Conservation (phyloP, 2,888 invertebrate genomes). For the Endomychus coccineus region DNA sequence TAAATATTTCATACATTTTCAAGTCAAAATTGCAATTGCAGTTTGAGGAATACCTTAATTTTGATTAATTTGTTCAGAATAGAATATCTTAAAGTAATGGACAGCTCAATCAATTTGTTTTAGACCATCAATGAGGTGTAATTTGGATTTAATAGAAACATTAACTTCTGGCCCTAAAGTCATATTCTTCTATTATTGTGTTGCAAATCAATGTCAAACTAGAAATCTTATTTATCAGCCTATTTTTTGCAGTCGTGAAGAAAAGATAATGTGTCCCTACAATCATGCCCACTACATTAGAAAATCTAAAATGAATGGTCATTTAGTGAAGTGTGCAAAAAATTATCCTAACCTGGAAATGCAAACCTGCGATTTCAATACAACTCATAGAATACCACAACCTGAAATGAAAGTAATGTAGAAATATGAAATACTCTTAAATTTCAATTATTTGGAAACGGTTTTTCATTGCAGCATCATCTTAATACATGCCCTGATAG, state of each 20-base stretch:
- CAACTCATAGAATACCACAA: slow-evolving; percentile 47
- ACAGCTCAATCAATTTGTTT: too few species aligned
- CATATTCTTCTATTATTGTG: too few species aligned
- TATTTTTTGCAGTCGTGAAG: slow-evolving; percentile 27
- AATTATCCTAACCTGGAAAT: slow-evolving; percentile 42
- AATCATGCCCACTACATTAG: slow-evolving; percentile 49
- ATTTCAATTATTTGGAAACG: not conserved
- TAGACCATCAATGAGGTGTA: too few species aligned
- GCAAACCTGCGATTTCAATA: slow-evolving; percentile 51
- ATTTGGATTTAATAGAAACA: too few species aligned
- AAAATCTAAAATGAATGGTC: slow-evolving; percentile 48
- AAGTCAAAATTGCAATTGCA: too few species aligned
- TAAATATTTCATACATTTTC: too few species aligned
- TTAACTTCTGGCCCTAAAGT: too few species aligned
- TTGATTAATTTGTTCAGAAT: too few species aligned
- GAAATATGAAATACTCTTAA: not conserved
- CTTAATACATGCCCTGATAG: slow-evolving; percentile 27
- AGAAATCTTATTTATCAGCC: too few species aligned
- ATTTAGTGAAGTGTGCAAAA: slow-evolving; percentile 52
- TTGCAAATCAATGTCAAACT: too few species aligned
- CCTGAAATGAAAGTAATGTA: slow-evolving; percentile 46
- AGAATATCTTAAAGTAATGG: too few species aligned
- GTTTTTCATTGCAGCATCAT: slow-evolving; percentile 29
- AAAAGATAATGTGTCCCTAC: slow-evolving; percentile 52
- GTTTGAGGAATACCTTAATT: too few species aligned